Conservation (phyloP, 2,888 invertebrate species). For the Lasioglossum leucozonium region DNA sequence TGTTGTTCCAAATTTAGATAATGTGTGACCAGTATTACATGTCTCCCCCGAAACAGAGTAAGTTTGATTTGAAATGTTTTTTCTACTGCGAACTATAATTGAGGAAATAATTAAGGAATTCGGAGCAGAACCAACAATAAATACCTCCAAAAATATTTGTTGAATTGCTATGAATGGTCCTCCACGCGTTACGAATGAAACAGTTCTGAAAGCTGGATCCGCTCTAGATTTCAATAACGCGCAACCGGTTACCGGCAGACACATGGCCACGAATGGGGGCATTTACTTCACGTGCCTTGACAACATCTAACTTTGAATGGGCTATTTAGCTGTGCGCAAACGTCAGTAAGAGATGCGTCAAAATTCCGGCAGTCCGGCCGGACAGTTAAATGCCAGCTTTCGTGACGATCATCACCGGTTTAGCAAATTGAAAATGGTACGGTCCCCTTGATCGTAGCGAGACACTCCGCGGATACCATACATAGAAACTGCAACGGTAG, state of each 20-base stretch:
- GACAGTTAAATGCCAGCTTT: background rate
- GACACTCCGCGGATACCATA: background rate
- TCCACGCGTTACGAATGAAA: too few relatives aligned
- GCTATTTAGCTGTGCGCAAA: background rate
- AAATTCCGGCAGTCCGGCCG: background rate
- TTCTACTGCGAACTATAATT: too few relatives aligned
- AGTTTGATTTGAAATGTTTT: too few relatives aligned
- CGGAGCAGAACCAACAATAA: too few relatives aligned
- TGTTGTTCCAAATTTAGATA: too few relatives aligned
- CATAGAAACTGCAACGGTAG: background rate
- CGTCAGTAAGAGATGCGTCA: background rate
- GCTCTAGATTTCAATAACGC: background rate
- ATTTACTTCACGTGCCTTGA: background rate
- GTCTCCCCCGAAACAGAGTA: too few relatives aligned
- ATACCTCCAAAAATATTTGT: too few relatives aligned
- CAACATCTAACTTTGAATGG: background rate
- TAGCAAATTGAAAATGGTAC: background rate
- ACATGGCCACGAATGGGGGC: background rate
- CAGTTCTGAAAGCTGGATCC: background rate
- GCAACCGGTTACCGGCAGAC: background rate
- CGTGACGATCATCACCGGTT: background rate
- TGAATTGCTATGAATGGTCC: background rate
- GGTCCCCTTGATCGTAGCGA: background rate
- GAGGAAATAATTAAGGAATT: too few relatives aligned
- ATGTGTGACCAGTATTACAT: too few relatives aligned